These are phyloP conservation scores for cattle (Bos taurus) DNA, from an alignment of 2,113 vertebrate genomes.

Conservation along the genomic window DNA sequence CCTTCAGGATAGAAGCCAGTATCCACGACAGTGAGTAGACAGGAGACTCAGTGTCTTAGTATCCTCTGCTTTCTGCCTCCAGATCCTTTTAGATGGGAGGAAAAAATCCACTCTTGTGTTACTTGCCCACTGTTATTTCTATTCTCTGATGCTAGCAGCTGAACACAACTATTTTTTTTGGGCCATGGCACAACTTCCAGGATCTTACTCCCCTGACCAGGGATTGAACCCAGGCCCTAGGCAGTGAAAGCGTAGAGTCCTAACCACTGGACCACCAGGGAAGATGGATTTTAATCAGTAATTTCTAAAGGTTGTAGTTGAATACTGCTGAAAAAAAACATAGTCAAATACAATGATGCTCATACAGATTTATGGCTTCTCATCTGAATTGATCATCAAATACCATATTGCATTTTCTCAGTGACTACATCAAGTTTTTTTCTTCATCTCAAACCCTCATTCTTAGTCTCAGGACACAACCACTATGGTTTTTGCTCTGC, in stretches of 20 bases:
- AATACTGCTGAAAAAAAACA: not conserved
- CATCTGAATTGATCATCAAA: not conserved
- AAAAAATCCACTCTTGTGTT: not conserved
- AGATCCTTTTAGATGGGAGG: not conserved
- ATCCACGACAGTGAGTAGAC: not conserved
- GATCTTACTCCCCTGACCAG: not conserved
- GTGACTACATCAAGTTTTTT: not conserved
- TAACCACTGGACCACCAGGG: not conserved
- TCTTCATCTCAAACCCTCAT: not conserved
- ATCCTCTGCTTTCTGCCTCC: not conserved
- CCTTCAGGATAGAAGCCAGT: not conserved
- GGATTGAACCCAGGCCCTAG: not conserved
- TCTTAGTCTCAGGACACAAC: not conserved
- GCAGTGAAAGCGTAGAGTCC: not conserved
- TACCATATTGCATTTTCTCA: not conserved
- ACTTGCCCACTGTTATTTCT: not conserved
- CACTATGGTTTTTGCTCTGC: not conserved
- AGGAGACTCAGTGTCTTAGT: not conserved
- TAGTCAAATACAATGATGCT: not conserved
- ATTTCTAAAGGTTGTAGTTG: not conserved
- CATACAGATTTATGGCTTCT: not conserved
- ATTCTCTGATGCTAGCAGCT: not conserved
- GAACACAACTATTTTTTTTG: not conserved
- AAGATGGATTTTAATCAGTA: not conserved
- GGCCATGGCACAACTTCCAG: not conserved